These are phyloP conservation scores for Engystomops pustulosus DNA, from an alignment of 2,113 vertebrate species.

Conservation along the genomic window DNA sequence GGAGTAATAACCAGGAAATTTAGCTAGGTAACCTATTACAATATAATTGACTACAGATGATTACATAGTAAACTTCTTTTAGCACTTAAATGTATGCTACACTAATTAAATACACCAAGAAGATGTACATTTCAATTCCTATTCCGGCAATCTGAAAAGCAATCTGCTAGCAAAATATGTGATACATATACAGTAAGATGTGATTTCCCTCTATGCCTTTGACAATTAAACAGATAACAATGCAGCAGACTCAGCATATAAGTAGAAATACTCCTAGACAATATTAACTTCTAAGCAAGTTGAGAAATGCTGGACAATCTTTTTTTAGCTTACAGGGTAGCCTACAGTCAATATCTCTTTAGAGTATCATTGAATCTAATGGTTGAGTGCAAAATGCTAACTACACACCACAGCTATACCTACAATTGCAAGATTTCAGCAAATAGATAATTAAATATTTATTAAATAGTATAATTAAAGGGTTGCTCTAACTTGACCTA, in stretches of 20 bases:
- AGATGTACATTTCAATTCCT: constrained; percentile 34
- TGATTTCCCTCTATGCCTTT: constrained; percentile 11
- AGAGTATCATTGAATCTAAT: neutral
- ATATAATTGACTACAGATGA: constrained; percentile 26
- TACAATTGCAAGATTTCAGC: neutral
- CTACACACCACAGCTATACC: neutral
- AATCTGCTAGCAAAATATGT: constrained; percentile 33
- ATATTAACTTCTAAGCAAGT: neutral
- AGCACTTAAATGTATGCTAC: constrained; percentile 2
- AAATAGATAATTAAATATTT: no score
- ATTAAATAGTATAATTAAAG: no score
- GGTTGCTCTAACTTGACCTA: no score
- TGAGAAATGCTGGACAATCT: neutral
- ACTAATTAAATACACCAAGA: constrained; percentile 40
- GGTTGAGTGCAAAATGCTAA: constrained; percentile 6
- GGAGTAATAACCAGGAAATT: constrained; percentile 19
- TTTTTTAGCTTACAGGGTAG: neutral
- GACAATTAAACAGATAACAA: constrained; percentile 35
- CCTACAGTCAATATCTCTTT: neutral
- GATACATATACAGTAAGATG: constrained; percentile 21
- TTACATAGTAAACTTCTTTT: constrained; percentile 27
- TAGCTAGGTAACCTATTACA: constrained; percentile 17
- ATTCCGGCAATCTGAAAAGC: constrained; percentile 30
- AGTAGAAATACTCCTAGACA: neutral
- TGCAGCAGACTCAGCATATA: constrained; percentile 17